Evolutionary conservation across 2,888 invertebrate genomes (phyloP), one percentile per base, ranked within the genome.

Genomic region (Nebria brevicollis): DNA sequence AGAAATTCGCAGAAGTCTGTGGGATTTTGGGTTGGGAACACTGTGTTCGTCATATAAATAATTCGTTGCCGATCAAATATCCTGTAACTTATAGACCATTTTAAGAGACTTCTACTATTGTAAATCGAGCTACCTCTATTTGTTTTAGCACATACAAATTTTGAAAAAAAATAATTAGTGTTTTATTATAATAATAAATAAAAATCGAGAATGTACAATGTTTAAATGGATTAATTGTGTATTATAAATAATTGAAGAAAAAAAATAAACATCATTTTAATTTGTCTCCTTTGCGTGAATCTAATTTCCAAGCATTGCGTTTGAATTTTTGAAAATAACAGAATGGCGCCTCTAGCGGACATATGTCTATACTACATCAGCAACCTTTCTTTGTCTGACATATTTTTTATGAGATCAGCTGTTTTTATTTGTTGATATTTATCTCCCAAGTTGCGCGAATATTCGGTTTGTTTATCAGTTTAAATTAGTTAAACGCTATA

Each of bases 31-130:
- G 93, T 80, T 97, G 96, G 96, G 86, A 88, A 1, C 94, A 95
- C 89, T 90, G 94, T 83, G 92, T 91, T 1, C 87, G 88, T 1
- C 89, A 92, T 86, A 89, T 93, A 72, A 89, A 89, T 66, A 90
- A 91, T 84, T 90, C 92, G 83, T 87, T 94, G 85, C 93, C 94
- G 20, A 90, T 92, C 82, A 94, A 94, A 86, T 95, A 94, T 88
- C 95, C 96, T 0, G 85, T 90, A 26, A 87, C 90, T 7, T 95
- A 94, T 89, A 90, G 93, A 86, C 93, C 93, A 41, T 97, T 97
- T 91, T 96, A 91, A 90, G 72, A 70, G 70, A 73, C 15, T 25
- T 70, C 13, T 54, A 54, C 8, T 54, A 54, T 54, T 13, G 54
- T 54, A 54, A 54, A 54, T 54, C 8, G 13, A 54, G 54, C 54